Conservation (phyloP, 1,140 invertebrate genomes). For the Drosophila baimaii region DNA sequence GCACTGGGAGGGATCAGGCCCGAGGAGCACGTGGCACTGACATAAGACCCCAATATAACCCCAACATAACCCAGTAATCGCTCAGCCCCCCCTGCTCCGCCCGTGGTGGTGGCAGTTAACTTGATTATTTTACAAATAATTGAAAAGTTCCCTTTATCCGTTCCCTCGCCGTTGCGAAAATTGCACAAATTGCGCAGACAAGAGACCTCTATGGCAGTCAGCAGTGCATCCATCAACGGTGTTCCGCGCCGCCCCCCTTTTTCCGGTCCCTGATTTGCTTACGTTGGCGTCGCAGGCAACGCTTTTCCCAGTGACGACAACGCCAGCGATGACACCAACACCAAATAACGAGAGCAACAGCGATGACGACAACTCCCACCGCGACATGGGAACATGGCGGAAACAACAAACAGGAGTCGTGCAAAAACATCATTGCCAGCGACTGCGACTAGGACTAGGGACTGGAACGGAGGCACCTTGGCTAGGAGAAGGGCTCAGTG, state of each 20-base stretch:
- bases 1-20: neutral
- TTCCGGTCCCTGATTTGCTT: constrained; percentile 40
- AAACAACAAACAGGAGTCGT: constrained; percentile 52
- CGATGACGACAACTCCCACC: constrained; percentile 55
- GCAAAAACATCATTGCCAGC: constrained; percentile 44
- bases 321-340: constrained; percentile 66
- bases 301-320: constrained; percentile 65
- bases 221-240: constrained; percentile 33
- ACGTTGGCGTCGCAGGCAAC: constrained; percentile 41
- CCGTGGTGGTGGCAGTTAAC: constrained; percentile 76
- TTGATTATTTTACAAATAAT: constrained; percentile 82
- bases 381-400: constrained; percentile 8
- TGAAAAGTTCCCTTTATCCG: constrained; percentile 68
- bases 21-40: constrained; percentile 38
- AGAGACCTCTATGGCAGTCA: constrained; percentile 28
- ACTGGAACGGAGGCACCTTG: constrained; percentile 15
- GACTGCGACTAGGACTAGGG: constrained; percentile 22
- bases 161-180: constrained; percentile 57
- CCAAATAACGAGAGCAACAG: constrained; percentile 42
- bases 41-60: constrained; percentile 5
- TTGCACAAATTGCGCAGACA: constrained; percentile 66
- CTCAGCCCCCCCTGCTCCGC: constrained; percentile 13
- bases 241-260: neutral
- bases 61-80: constrained; percentile 17
- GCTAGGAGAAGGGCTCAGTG: constrained; percentile 4